Evolutionary conservation across 2,888 invertebrate species (phyloP).

Genomic region (Eledona agricola): DNA sequence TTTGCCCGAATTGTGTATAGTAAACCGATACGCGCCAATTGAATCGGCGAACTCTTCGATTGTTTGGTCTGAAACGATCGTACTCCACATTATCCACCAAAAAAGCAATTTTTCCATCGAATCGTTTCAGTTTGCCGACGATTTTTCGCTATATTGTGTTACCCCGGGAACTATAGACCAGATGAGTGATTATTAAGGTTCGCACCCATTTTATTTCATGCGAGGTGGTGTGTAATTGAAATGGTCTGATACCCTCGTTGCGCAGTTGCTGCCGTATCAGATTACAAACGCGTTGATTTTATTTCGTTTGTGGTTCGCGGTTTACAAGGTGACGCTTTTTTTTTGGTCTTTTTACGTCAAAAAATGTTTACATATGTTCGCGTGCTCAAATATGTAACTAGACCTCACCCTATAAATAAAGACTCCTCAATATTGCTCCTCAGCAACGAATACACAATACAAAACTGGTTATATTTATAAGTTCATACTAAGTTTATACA

Average conservation of each 20-base stretch:
- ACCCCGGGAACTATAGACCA: constrained; percentile 12
- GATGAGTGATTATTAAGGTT: constrained; percentile 34
- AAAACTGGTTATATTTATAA: too few relatives aligned
- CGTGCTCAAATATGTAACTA: too few relatives aligned
- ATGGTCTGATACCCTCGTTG: constrained; percentile 40
- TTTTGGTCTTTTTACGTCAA: constrained; percentile 16
- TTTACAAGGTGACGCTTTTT: constrained; percentile 36
- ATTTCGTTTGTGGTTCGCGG: constrained; percentile 40
- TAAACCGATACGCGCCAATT: constrained; percentile 27
- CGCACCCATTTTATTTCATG: constrained; percentile 34
- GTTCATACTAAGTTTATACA: too few relatives aligned
- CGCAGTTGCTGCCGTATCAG: constrained; percentile 37
- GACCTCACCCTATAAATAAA: too few relatives aligned
- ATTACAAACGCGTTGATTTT: constrained; percentile 38
- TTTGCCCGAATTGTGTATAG: constrained; percentile 31
- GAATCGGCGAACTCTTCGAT: constrained; percentile 19
- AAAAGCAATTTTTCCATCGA: constrained; percentile 8
- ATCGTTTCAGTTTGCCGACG: constrained; percentile 22
- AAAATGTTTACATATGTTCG: constrained; percentile 25
- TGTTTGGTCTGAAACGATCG: constrained; percentile 29
- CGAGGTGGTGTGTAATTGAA: constrained; percentile 34
- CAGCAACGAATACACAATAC: too few relatives aligned
- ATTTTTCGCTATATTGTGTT: constrained; percentile 17
- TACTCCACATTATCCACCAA: constrained; percentile 6
- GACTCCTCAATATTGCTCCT: too few relatives aligned